Evolutionary conservation across 2,888 invertebrate species (phyloP), one percentile per base, ranked within the genome.

Genomic region (Eupithecia exiguata): DNA sequence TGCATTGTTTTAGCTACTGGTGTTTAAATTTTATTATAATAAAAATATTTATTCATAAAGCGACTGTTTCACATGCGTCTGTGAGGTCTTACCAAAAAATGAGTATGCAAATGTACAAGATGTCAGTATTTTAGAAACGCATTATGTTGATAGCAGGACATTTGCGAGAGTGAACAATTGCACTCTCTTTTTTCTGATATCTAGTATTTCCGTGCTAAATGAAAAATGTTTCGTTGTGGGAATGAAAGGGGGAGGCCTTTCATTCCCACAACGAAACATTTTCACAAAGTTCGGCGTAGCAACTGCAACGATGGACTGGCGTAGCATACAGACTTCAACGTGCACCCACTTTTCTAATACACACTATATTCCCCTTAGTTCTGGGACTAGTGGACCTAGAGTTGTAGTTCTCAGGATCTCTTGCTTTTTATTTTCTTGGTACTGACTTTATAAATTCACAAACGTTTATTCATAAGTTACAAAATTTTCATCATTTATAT

Each of bases 1-100:
- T 85, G 84, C 83, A 88, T 87, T 86, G 87, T 88, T 88, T 84
- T 82, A 78, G 89, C 89, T 88, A 88, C 89, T 86, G 86, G 88
- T 87, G 85, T 87, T 88, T 87, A 82, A 85, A 83, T 86, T 84
- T 83, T 82, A 85, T 83, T 84, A 80, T 58, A 25, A 25, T 82
- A 84, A 81, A 86, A 87, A 88, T 86, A 86, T 86, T 88, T 88
- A 88, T 89, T 87, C 87, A 81, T 83, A 78, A 75, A 81, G 81
- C 81, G 83, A 84, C 83, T 83, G 83, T 83, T 85, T 83, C 84
- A 85, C 83, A 82, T 82, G 84, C 77, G 79, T 77, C 65, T 87
- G 88, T 88, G 89, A 80, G 89, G 88, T 88, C 89, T 76, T 36
- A 72, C 61, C 68, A 68, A 71, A 76, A 71, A 71, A 66, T 35